phyloP scores from a whole-genome alignment of 2,113 vertebrate genomes.

The Dipodomys merriami region DNA sequence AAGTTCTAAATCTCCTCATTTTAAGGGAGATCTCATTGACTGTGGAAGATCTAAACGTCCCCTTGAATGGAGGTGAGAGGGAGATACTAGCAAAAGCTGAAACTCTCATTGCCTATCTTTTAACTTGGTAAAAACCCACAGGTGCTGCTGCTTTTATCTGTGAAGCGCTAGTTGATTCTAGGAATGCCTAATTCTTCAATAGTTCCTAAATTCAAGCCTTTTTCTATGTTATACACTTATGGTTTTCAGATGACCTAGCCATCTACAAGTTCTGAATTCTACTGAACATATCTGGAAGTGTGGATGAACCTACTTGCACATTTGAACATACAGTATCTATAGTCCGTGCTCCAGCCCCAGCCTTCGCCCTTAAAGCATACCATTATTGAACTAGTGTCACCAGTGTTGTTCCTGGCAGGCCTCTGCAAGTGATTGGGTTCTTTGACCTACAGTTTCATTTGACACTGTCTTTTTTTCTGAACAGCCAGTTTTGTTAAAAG shows the following conservation, averaged over 20 bases:
- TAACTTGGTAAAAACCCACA: conserved; percentile 71
- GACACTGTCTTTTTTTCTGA: conserved; percentile 45
- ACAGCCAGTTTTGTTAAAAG: conserved; percentile 55
- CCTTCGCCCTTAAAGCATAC: not conserved
- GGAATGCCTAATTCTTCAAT: conserved; percentile 67
- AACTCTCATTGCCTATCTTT: conserved; percentile 71
- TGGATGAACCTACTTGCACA: conserved; percentile 65
- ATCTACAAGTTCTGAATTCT: conserved; percentile 69
- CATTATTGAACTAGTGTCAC: conserved; percentile 15
- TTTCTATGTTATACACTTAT: conserved; percentile 62
- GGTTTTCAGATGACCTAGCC: conserved; percentile 62
- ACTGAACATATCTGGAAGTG: conserved; percentile 52
- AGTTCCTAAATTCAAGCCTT: conserved; percentile 65
- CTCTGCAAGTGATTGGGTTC: conserved; percentile 48
- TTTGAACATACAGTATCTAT: conserved; percentile 58
- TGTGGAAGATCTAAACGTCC: conserved; percentile 56
- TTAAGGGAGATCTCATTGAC: conserved; percentile 62
- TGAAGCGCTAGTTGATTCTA: conserved; percentile 68
- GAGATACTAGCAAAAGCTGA: conserved; percentile 60
- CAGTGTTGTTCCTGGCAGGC: not conserved
- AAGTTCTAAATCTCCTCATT: conserved; percentile 66
- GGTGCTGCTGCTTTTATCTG: conserved; percentile 79
- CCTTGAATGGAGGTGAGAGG: conserved; percentile 59
- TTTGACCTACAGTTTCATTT: conserved; percentile 61
- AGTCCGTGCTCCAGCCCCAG: conserved; percentile 44